These are phyloP conservation scores for Dreissena rostriformis DNA, from an alignment of 1,140 invertebrate genomes.

Conservation along the genomic window DNA sequence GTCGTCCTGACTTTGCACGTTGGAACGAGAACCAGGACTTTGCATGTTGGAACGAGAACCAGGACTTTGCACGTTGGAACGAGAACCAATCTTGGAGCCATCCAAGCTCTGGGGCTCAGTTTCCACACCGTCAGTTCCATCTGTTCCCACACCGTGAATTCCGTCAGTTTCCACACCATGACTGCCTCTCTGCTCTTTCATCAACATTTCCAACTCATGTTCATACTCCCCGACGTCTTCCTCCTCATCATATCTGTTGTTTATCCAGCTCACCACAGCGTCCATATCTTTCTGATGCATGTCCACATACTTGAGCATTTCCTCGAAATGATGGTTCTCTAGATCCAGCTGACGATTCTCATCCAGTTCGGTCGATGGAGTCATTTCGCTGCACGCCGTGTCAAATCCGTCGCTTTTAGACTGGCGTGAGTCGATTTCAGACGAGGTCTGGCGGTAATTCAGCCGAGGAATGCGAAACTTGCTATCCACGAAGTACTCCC, in stretches of 20 bases:
- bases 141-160: too few species aligned
- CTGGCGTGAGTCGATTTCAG: constrained; percentile 29
- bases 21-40: constrained; percentile 8
- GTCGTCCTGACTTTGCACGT: constrained; percentile 7
- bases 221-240: constrained; percentile 27
- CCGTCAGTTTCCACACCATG: too few species aligned
- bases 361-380: neutral
- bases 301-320: constrained; percentile 32
- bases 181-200: constrained; percentile 14
- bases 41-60: neutral
- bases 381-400: neutral
- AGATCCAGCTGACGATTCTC: constrained; percentile 9
- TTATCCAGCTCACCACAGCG: constrained; percentile 49
- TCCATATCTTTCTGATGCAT: constrained; percentile 15
- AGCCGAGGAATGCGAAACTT: constrained; percentile 21
- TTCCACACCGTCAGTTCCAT: too few species aligned
- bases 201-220: constrained; percentile 35
- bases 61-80: constrained; percentile 4
- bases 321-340: constrained; percentile 24
- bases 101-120: too few species aligned
- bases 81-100: too few species aligned
- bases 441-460: constrained; percentile 8
- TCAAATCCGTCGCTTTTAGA: constrained; percentile 14
- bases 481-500: constrained; percentile 32
- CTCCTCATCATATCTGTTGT: constrained; percentile 11